Evolutionary conservation across 2,113 vertebrate genomes (phyloP), one percentile per base, ranked within the genome.

Genomic region (Cyprinodon tularosa): DNA sequence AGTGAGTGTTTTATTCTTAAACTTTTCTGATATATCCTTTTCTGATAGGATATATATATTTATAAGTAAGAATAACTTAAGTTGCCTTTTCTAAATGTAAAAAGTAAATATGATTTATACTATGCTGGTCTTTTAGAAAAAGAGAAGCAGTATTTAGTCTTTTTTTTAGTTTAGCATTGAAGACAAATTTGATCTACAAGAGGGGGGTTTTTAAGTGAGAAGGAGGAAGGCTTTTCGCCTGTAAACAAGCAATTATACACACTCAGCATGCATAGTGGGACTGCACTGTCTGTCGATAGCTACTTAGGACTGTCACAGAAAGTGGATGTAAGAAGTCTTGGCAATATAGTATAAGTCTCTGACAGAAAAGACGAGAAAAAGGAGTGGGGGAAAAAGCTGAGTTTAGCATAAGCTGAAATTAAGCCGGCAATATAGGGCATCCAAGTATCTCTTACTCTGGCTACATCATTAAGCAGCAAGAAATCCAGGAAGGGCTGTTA

Each of bases 361-460:
- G 14, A 47, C 69, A 84, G 74, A 72, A 64, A 72, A 78, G 50
- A 73, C 48, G 77, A 62, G 64, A 6, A 12, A 3, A 2, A 8
- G 29, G 2, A 38, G 4, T 57, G 12, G n/a, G 39, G 20, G 13
- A 74, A 50, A 72, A 48, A 72, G 63, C 37, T 62, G 85, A 86
- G 86, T 94, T 92, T 90, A 89, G 90, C 86, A 89, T 93, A 91
- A 91, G 82, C 86, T 91, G 89, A 91, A 92, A 92, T 90, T 92
- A 93, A 93, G 88, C 91, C 88, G 91, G 89, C 84, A 92, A 88
- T 88, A 89, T 89, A 81, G 83, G 86, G 86, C 84, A 88, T 80
- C 76, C 84, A 80, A 85, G 84, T 81, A 86, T 90, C 82, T 87
- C 72, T 37, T 70, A 78, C 83, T 89, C 39, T 74, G 80, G 84